phyloP scores from a whole-genome alignment of 2,113 vertebrate species.

The Peromyscus leucopus region DNA sequence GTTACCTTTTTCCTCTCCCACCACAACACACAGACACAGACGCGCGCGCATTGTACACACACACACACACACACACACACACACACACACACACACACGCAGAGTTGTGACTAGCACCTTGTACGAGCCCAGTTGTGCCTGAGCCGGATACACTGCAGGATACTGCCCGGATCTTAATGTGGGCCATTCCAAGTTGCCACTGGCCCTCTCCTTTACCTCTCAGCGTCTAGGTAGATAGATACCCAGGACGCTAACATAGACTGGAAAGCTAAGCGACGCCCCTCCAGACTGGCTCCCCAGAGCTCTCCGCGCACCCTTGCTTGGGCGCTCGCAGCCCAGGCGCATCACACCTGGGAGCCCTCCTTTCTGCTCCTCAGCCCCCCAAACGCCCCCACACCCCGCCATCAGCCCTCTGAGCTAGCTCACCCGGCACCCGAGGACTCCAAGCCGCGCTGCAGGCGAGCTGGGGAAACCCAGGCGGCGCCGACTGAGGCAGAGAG shows the following conservation, averaged over 20 bases:
- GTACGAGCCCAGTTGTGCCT: slow-evolving; percentile 24
- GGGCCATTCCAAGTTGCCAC: neutral
- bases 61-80: neutral
- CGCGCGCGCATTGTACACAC: neutral
- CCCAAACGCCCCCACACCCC: neutral
- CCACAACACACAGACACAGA: slow-evolving; percentile 61
- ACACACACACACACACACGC: neutral
- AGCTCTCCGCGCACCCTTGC: neutral
- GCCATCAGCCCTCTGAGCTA: neutral
- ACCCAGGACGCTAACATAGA: neutral
- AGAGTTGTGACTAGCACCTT: neutral
- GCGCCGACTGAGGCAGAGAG: neutral
- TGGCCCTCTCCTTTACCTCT: neutral
- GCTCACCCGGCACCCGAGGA: neutral
- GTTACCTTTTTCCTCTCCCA: slow-evolving; percentile 46
- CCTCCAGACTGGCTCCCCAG: neutral
- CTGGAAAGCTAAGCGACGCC: neutral
- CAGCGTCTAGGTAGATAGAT: neutral
- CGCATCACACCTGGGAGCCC: neutral
- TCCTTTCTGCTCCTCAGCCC: neutral
- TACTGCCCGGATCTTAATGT: neutral
- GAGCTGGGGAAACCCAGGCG: neutral
- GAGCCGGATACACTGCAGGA: neutral
- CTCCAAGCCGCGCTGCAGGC: slow-evolving; percentile 14
- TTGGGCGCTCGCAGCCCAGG: neutral